Conservation (phyloP, 2,797 vertebrate species). For the Myoxocephalus aenaeus region DNA sequence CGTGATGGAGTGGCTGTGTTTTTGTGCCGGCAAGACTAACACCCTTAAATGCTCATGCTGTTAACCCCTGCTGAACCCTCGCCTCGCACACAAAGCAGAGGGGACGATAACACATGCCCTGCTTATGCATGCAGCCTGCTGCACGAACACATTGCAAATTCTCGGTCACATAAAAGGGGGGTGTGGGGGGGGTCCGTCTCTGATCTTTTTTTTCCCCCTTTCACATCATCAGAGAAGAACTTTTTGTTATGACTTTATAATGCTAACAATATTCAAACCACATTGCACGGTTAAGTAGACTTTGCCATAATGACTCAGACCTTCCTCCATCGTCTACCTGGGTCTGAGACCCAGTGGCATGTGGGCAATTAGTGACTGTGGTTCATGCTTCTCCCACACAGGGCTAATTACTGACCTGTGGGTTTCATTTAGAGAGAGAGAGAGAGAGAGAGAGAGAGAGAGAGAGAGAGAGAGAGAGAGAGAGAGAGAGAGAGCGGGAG, state of each 20-base stretch:
- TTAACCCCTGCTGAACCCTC: conserved; percentile 81
- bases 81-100: conserved; percentile 69
- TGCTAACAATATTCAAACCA: conserved; percentile 21
- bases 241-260: conserved; percentile 23
- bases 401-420: conserved; percentile 85
- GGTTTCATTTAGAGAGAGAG: conserved; percentile 79
- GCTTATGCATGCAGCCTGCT: conserved; percentile 53
- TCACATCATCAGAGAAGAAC: not conserved
- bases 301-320: conserved; percentile 11
- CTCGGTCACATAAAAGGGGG: not conserved
- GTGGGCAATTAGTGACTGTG: conserved; percentile 74
- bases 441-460: conserved; percentile 8
- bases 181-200: not conserved
- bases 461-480: too few relatives aligned
- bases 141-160: conserved; percentile 17
- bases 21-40: conserved; percentile 81
- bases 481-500: conserved; percentile 65
- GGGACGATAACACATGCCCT: conserved; percentile 63
- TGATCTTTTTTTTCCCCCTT: not conserved
- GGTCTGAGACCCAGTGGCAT: conserved; percentile 64
- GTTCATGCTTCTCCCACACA: conserved; percentile 70
- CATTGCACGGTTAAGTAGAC: conserved; percentile 5
- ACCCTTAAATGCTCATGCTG: conserved; percentile 82
- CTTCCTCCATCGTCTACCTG: conserved; percentile 59
- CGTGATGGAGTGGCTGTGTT: conserved; percentile 82